Conservation (phyloP, 1,140 invertebrate genomes). For the Armadillidium nasatum region DNA sequence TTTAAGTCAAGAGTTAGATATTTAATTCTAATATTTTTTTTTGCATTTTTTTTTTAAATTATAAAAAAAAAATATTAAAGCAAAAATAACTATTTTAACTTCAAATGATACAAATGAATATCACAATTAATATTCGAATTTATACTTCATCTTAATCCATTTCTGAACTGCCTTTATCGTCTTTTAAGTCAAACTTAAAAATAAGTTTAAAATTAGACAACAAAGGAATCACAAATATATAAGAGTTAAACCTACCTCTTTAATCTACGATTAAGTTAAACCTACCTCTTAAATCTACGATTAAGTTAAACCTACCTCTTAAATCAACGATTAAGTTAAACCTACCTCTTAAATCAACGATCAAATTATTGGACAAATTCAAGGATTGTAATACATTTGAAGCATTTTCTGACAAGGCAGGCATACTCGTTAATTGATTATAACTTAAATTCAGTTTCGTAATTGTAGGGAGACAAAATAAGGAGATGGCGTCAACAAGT, state of each 20-base stretch:
- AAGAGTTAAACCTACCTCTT: not conserved
- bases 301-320: not conserved
- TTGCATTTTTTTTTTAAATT: no score
- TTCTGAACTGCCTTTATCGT: no score
- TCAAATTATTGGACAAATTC: not conserved
- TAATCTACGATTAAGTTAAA: not conserved
- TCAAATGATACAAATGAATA: no score
- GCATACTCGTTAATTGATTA: not conserved
- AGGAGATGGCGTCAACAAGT: not conserved
- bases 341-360: not conserved
- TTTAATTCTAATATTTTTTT: no score
- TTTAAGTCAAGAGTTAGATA: no score
- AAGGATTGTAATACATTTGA: not conserved
- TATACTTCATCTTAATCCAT: no score
- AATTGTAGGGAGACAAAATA: not conserved
- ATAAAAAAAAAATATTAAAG: no score
- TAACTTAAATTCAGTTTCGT: not conserved
- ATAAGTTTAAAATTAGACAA: no score
- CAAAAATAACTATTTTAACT: no score
- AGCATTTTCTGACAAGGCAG: conserved; percentile 3
- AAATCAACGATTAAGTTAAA: not conserved
- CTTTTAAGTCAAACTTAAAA: no score
- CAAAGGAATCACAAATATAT: no score
- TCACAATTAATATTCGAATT: no score
- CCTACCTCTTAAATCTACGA: not conserved